Evolutionary conservation across 2,888 invertebrate genomes (phyloP), one percentile per base, ranked within the genome.

Genomic region (Carterocephalus palaemon): DNA sequence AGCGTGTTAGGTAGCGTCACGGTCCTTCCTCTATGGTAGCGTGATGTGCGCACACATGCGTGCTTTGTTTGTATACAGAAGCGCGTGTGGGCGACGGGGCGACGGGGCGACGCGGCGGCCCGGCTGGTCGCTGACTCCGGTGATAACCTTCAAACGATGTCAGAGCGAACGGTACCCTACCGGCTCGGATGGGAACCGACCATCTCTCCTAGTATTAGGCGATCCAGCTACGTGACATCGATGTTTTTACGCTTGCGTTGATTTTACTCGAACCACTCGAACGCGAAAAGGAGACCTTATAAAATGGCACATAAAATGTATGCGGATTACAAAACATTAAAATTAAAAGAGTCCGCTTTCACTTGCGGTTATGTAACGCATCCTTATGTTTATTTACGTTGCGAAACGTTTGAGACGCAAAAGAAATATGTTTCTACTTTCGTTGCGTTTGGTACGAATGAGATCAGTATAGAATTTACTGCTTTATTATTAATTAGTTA

Each of bases 131-230:
- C 76, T 83, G 84, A 85, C 84, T 75, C 80, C 70, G 68, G 47
- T 73, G 83, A 83, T 85, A 84, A 84, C 84, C 85, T 85, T 84
- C 82, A 68, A 64, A 75, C 66, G 77, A 73, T 80, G 81, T 78
- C 81, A 76, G 61, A 78, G 69, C 77, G 68, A 78, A 76, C 77
- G 71, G 69, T 69, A 59, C 53, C 56, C 57, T 53, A 56, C 49
- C 51, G 49, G 51, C 51, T 54, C 58, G 51, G 49, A 47, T 48
- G 47, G 42, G 34, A 16, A 40, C n/a, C 26, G n/a, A 8, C 12
- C 32, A 31, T 39, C 29, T 39, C 26, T 6, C 15, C 7, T 8
- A 6, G 12, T 26, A 26, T 12, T 26, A 26, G 47, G 48, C 49
- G 38, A 49, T 37, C 47, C 40, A 48, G 20, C 42, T 39, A 50